Evolutionary conservation across 2,888 invertebrate genomes (phyloP), one percentile per base, ranked within the genome.

Genomic region (Stenoptilia bipunctidactyla): DNA sequence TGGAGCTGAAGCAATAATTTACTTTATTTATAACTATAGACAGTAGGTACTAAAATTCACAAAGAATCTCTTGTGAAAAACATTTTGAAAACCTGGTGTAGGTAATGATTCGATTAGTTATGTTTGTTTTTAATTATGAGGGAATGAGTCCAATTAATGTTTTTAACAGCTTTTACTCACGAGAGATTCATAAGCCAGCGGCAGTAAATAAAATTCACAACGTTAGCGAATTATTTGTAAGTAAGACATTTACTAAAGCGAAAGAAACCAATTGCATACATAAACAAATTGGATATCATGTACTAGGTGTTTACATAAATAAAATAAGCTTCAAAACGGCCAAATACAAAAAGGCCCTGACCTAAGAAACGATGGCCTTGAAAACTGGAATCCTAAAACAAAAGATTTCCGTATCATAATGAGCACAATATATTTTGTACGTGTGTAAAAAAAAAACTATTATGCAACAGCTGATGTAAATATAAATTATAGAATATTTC

Each of bases 381-480:
- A 67, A 67, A 66, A 79, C 82, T 68, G 79, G 79, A 70, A 61
- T 68, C 82, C 83, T 83, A 83, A 74, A 83, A 83, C 82, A 82
- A 80, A 80, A 65, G 63, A 73, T 64, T 51, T 46, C 53, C 9
- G 10, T 2, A 10, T 30, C 30, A 58, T 15, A 27, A 8, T 9
- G 13, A 34, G 33, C 8, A 40, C 13, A 34, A 25, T 34, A 33
- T 13, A 40, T n/a, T 36, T 25, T 9, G 1, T 13, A 34, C 35
- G 40, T 39, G 12, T 34, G 13, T 15, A 15, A 2, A 13, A 10
- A 13, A 35, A 35, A 10, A 35, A 12, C n/a, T n/a, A n/a, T n/a
- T n/a, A n/a, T n/a, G n/a, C n/a, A n/a, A n/a, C n/a, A n/a, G n/a
- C n/a, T n/a, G n/a, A n/a, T n/a, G n/a, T n/a, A 5, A 13, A 9